Conservation (phyloP, 23 tunicate genomes). For the Trididemnum nubilum region DNA sequence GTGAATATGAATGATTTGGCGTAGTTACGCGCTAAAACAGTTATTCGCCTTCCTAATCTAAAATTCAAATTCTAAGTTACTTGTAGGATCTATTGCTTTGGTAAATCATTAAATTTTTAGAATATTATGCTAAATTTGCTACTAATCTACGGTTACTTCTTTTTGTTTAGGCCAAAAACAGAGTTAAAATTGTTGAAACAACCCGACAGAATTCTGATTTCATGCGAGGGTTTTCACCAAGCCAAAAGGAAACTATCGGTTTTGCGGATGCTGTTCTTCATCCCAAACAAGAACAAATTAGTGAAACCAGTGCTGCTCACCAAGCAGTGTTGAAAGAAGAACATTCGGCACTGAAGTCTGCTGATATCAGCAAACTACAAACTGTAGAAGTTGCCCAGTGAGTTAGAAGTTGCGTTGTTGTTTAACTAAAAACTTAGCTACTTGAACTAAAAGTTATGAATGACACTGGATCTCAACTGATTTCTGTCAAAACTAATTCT, state of each 20-base stretch:
- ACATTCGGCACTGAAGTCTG: background rate
- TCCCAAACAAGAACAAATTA: background rate
- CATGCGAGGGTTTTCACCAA: background rate
- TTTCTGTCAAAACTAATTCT: too few relatives aligned
- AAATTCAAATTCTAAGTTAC: too few relatives aligned
- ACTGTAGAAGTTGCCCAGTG: background rate
- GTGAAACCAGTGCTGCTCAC: background rate
- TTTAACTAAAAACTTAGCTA: too few relatives aligned
- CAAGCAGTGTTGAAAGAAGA: background rate
- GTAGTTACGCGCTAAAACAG: too few relatives aligned
- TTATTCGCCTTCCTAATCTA: too few relatives aligned
- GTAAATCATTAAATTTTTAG: too few relatives aligned
- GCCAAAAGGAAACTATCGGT: background rate
- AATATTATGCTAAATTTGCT: too few relatives aligned
- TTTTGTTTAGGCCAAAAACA: conserved; percentile 10
- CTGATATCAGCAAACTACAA: background rate
- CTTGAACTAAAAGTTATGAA: too few relatives aligned
- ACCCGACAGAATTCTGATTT: conserved; percentile 23
- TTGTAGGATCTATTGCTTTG: too few relatives aligned
- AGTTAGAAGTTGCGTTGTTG: background rate
- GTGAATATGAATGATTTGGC: too few relatives aligned
- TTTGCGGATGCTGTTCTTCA: background rate
- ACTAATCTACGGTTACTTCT: background rate
- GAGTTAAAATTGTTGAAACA: conserved; percentile 10
- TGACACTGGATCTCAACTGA: too few relatives aligned